These are phyloP conservation scores for Motacilla tschutschensis DNA, from an alignment of 2,113 vertebrate genomes.

Conservation along the genomic window DNA sequence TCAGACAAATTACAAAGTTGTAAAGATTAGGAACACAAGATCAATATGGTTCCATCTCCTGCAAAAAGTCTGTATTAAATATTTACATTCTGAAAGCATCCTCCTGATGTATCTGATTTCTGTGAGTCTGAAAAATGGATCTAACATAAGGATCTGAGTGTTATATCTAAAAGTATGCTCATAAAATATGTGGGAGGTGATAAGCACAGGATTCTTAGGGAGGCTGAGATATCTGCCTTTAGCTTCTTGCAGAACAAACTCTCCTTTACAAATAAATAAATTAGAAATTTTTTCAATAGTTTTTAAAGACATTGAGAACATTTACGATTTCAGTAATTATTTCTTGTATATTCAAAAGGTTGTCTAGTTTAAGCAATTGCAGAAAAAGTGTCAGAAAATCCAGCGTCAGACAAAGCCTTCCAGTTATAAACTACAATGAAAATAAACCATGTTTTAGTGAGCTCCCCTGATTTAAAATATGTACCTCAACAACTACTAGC, in stretches of 20 bases:
- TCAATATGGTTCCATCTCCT: neutral
- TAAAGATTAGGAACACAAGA: neutral
- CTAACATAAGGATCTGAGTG: neutral
- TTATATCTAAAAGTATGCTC: neutral
- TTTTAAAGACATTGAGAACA: neutral
- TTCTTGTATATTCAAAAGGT: neutral
- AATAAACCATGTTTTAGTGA: neutral
- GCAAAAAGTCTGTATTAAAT: neutral
- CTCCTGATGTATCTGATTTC: neutral
- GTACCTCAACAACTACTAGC: neutral
- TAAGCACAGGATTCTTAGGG: neutral
- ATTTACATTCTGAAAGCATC: slow-evolving; percentile 7
- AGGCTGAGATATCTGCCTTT: neutral
- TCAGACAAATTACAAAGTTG: neutral
- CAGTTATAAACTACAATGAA: neutral
- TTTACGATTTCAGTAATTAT: neutral
- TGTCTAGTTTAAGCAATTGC: neutral
- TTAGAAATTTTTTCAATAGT: neutral
- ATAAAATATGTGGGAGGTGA: neutral
- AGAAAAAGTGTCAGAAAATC: neutral
- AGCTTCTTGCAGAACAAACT: neutral
- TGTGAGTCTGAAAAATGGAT: neutral
- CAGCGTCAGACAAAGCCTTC: neutral
- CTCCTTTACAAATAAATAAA: neutral
- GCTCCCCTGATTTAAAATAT: neutral